phyloP scores from a whole-genome alignment of 2,113 vertebrate genomes.

The Notarius lentiginosus region DNA sequence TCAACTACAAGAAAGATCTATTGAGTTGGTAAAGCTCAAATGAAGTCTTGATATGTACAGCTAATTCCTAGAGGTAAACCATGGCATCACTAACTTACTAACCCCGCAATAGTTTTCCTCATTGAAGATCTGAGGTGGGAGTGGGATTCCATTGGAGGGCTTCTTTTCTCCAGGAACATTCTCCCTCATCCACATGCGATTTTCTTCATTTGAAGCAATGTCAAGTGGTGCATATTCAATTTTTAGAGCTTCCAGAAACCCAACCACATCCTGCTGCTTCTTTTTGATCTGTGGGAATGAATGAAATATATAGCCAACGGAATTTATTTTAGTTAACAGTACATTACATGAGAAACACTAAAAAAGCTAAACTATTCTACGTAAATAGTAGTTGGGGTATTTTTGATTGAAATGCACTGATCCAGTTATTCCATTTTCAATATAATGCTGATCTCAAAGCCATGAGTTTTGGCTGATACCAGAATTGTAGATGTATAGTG shows the following conservation, averaged over 20 bases:
- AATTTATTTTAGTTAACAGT: neutral
- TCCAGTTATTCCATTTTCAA: neutral
- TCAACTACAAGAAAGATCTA: neutral
- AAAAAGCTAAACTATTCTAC: neutral
- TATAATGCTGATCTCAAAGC: neutral
- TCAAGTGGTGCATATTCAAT: constrained; percentile 92
- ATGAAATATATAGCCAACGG: neutral
- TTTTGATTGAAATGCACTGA: neutral
- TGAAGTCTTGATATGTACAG: neutral
- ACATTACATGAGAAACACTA: neutral
- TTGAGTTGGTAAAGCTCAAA: neutral
- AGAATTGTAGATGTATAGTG: neutral
- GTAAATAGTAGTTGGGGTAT: neutral
- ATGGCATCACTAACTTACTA: constrained; percentile 55
- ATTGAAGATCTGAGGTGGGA: constrained; percentile 98
- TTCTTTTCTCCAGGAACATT: constrained; percentile 94
- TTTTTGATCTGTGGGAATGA: constrained; percentile 87
- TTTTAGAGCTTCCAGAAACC: constrained; percentile 92
- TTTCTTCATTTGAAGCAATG: constrained; percentile 93
- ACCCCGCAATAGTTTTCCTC: constrained; percentile 95
- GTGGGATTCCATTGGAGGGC: constrained; percentile 90
- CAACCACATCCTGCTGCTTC: constrained; percentile 97
- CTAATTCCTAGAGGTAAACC: too few species aligned
- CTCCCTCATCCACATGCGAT: constrained; percentile 96
- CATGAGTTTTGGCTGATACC: neutral